Evolutionary conservation across 2,888 invertebrate species (phyloP).

Genomic region (Andricus curvator): DNA sequence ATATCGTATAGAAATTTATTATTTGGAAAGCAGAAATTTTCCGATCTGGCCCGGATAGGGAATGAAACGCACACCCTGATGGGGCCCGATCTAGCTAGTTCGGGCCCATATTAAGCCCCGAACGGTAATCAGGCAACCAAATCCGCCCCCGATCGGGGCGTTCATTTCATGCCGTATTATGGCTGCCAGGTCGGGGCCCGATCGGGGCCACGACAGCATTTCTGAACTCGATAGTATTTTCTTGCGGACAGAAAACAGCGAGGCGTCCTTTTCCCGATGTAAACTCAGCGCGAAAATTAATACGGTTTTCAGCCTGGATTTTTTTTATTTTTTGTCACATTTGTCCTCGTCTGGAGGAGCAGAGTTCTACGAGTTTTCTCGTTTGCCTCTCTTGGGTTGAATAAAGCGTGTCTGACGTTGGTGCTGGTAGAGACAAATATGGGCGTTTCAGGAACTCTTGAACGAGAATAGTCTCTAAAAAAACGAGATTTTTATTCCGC

Average conservation of each 20-base stretch:
- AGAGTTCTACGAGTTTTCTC: conserved; percentile 12
- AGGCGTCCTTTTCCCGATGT: background rate
- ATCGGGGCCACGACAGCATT: too few relatives aligned
- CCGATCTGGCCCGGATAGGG: too few relatives aligned
- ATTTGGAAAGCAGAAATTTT: too few relatives aligned
- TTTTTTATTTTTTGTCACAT: conserved; percentile 31
- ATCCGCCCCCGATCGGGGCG: too few relatives aligned
- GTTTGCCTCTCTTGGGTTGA: background rate
- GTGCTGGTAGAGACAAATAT: background rate
- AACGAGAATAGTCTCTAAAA: background rate
- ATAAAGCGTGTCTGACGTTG: conserved; percentile 9
- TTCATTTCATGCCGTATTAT: too few relatives aligned
- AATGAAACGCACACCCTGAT: too few relatives aligned
- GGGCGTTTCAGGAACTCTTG: background rate
- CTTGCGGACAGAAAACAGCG: background rate
- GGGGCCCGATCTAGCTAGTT: too few relatives aligned
- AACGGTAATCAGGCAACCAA: too few relatives aligned
- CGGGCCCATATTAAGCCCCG: too few relatives aligned
- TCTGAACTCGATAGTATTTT: background rate
- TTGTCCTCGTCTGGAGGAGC: background rate
- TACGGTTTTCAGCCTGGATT: conserved; percentile 52
- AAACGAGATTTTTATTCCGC: background rate
- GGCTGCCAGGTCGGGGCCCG: too few relatives aligned
- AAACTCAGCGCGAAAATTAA: conserved; percentile 34
- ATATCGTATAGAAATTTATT: too few relatives aligned